Conservation (phyloP, 2,113 vertebrate genomes). For the Xerus inauris region DNA sequence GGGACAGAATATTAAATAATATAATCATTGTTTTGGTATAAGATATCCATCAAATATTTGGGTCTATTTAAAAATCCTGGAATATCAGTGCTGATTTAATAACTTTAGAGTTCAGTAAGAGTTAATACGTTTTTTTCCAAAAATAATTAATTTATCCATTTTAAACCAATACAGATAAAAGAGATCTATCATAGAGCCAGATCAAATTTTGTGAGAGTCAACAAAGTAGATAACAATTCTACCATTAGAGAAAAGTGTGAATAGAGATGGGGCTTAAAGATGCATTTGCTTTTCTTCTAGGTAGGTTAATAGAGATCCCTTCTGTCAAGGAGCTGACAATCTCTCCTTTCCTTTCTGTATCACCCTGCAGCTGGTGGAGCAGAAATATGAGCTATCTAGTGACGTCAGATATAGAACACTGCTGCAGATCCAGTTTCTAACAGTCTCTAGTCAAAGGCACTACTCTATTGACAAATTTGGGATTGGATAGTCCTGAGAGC, state of each 20-base stretch:
- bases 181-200: background rate
- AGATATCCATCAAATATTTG: background rate
- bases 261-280: background rate
- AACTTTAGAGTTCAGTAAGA: background rate
- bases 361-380: background rate
- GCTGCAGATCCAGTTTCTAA: background rate
- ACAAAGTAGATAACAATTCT: background rate
- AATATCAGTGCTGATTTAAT: background rate
- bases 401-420: conserved; percentile 9
- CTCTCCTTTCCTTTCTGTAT: conserved; percentile 20
- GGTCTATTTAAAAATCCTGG: background rate
- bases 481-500: background rate
- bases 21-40: background rate
- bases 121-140: background rate
- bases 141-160: conserved; percentile 14
- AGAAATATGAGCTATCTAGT: conserved; percentile 58
- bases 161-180: conserved; percentile 26
- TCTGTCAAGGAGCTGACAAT: conserved; percentile 7
- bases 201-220: background rate
- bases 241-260: conserved; percentile 27
- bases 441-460: background rate
- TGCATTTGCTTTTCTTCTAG: background rate
- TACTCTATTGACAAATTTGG: background rate
- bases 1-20: background rate
- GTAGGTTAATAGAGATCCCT: background rate